Evolutionary conservation across 2,113 vertebrate species (phyloP).

Genomic region (Ageneiosus marmoratus): DNA sequence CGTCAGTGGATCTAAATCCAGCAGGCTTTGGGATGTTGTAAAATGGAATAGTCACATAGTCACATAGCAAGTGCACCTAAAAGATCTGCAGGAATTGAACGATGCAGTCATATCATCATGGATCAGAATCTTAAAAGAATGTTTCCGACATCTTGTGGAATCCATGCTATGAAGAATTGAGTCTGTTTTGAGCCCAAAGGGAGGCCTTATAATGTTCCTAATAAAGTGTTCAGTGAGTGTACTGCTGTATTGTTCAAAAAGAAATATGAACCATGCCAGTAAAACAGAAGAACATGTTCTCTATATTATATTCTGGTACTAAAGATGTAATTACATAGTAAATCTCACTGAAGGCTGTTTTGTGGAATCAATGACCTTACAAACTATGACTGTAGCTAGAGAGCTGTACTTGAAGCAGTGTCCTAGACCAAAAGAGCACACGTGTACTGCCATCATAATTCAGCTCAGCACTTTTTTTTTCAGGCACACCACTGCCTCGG

Average conservation of each 20-base stretch:
- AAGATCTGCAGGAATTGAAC: no score
- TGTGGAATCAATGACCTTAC: slow-evolving; percentile 45
- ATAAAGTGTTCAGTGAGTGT: no score
- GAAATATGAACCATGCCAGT: slow-evolving; percentile 36
- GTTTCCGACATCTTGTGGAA: no score
- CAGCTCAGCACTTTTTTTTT: not conserved
- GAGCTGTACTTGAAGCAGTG: slow-evolving; percentile 38
- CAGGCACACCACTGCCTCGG: slow-evolving; percentile 15
- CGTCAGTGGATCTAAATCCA: no score
- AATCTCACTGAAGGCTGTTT: slow-evolving; percentile 47
- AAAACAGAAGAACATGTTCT: slow-evolving; percentile 40
- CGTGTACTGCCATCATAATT: slow-evolving; percentile 24
- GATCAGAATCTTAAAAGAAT: no score
- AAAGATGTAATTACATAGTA: slow-evolving; percentile 52
- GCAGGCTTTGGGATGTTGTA: no score
- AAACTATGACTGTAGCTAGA: slow-evolving; percentile 27
- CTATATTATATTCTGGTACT: slow-evolving; percentile 38
- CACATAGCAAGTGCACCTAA: no score
- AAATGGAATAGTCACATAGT: no score
- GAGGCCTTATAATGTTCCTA: no score
- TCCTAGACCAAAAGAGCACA: slow-evolving; percentile 32
- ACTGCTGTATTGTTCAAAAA: slow-evolving; percentile 9
- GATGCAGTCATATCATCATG: no score
- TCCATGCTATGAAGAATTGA: no score
- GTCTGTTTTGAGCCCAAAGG: no score